Base-by-base conservation (phyloP, 2,113 vertebrate species). In the Panurus biarmicus region DNA sequence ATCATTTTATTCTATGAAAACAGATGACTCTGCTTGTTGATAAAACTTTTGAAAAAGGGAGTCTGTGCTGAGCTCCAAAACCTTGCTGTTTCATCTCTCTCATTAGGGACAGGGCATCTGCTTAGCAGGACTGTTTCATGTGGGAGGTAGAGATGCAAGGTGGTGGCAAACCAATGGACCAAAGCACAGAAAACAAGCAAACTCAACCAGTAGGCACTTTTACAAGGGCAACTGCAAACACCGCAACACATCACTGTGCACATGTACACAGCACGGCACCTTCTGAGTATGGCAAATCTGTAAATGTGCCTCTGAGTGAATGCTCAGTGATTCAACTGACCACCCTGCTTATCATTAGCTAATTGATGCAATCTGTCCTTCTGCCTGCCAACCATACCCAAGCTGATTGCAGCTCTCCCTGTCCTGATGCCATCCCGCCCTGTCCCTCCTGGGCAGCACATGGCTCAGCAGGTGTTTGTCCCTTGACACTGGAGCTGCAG, bases 241-340 rank as follows among this genome's bases (percentile, higher is more conserved):
- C 28, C 0, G 0, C n/a, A 87, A 23, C 25, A 53, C 36, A 21
- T 45, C 42, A 33, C 53, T 11, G 8, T 5, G 25, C 45, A 57
- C 20, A 15, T 0, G 1, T 35, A 66, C 48, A 51, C 0, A 0
- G 28, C 44, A n/a, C 0, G 0, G 70, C 0, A 0, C 53, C n/a
- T 89, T 42, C 44, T 24, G 20, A 64, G 22, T 10, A 50, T 0
- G 5, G 29, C 57, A 85, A 31, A 57, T 21, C 62, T 2, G 9
- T 24, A 71, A 73, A 84, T 7, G 5, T 48, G 23, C 25, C 48
- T 62, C 53, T 36, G 44, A 71, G 40, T 12, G 19, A 85, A 78
- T 48, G 28, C 21, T 50, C 67, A 77, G 8, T 44, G 60, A 50
- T 47, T 56, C 56, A 74, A 7, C 33, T 40, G 22, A 26, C 5